Conservation (phyloP, 2,113 vertebrate genomes). For the Petroica traversi region DNA sequence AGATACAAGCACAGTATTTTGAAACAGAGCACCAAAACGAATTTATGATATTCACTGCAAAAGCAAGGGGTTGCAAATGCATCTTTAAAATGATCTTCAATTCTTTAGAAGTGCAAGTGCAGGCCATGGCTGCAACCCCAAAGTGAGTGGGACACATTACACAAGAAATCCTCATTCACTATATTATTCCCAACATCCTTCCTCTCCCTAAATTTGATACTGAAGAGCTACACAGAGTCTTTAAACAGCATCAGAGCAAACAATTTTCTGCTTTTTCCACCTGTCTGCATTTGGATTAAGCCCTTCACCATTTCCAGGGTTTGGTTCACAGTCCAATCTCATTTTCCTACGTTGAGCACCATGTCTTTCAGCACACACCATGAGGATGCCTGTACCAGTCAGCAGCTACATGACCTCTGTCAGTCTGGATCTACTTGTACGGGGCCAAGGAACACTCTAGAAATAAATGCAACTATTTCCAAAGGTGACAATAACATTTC, state of each 20-base stretch:
- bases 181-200: background rate
- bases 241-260: background rate
- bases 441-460: fast-evolving
- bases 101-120: background rate
- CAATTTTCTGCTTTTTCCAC: background rate
- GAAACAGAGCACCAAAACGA: background rate
- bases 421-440: background rate
- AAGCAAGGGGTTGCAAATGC: background rate
- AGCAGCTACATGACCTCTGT: background rate
- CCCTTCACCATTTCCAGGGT: background rate
- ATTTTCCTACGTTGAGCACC: background rate
- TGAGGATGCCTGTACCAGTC: background rate
- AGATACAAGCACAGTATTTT: background rate
- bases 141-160: fast-evolving
- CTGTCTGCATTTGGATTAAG: background rate
- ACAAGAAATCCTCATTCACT: background rate
- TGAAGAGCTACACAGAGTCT: background rate
- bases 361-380: background rate
- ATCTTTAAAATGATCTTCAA: background rate
- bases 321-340: background rate
- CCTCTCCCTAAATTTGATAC: background rate
- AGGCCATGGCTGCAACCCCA: background rate
- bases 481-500: background rate
- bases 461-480: background rate
- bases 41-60: background rate